Evolutionary conservation across 2,797 vertebrate species (phyloP).

Genomic region (Coilia nasus): DNA sequence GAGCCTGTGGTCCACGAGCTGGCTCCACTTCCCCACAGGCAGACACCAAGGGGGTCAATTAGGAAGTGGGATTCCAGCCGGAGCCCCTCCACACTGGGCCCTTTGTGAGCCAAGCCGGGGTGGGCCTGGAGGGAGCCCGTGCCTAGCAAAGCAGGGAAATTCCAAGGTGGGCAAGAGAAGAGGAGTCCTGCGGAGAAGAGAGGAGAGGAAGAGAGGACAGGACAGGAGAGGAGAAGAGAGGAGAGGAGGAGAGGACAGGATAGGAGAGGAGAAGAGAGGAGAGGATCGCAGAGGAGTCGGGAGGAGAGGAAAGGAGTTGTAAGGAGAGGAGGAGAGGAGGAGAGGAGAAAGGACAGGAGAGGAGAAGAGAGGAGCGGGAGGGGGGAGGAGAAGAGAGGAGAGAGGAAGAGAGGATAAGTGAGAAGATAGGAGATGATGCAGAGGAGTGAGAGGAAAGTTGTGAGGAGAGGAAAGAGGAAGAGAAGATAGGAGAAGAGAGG

Average conservation of each 20-base stretch:
- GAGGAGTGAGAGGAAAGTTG: not conserved
- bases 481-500: constrained; percentile 1
- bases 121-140: not conserved
- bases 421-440: not conserved
- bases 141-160: not conserved
- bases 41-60: constrained; percentile 89
- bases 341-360: too few species aligned
- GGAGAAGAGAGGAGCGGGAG: too few species aligned
- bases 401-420: not conserved
- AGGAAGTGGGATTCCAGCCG: constrained; percentile 85
- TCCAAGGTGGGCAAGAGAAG: not conserved
- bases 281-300: not conserved
- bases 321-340: not conserved
- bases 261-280: not conserved
- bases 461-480: not conserved
- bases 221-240: too few species aligned
- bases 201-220: not conserved
- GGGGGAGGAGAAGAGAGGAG: too few species aligned
- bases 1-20: constrained; percentile 84
- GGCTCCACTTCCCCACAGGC: constrained; percentile 70
- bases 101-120: not conserved
- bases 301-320: too few species aligned
- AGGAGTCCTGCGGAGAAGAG: not conserved
- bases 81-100: constrained; percentile 73
- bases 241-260: too few species aligned